Conservation (phyloP, 1,140 invertebrate species). For the Rhopalosiphum padi region DNA sequence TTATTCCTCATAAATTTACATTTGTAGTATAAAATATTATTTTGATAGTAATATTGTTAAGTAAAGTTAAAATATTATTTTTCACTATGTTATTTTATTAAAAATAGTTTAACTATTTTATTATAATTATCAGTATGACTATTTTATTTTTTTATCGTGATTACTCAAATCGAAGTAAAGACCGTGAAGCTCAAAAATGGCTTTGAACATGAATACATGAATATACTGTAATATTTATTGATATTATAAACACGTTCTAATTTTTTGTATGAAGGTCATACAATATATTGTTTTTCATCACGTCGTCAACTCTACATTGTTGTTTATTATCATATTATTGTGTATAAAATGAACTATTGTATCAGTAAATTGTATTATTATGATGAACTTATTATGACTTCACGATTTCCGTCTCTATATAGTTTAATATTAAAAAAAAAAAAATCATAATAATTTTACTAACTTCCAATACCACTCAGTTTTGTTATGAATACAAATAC, state of each 20-base stretch:
- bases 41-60: background rate
- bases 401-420: background rate
- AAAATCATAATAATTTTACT: background rate
- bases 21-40: background rate
- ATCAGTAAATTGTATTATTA: background rate
- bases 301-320: background rate
- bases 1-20: background rate
- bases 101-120: background rate
- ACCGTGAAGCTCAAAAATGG: rapidly evolving
- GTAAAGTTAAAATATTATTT: background rate
- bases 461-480: background rate
- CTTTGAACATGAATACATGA: background rate
- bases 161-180: background rate
- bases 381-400: background rate
- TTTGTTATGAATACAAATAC: background rate
- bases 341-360: background rate
- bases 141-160: background rate
- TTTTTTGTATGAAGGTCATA: background rate
- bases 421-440: background rate
- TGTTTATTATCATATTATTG: background rate
- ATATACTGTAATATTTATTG: background rate
- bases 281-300: too few relatives aligned
- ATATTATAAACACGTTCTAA: background rate
- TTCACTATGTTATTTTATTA: background rate
- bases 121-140: too few relatives aligned